These are phyloP conservation scores for Oncorhynchus clarkii DNA, from an alignment of 2,113 vertebrate species.

Conservation along the genomic window DNA sequence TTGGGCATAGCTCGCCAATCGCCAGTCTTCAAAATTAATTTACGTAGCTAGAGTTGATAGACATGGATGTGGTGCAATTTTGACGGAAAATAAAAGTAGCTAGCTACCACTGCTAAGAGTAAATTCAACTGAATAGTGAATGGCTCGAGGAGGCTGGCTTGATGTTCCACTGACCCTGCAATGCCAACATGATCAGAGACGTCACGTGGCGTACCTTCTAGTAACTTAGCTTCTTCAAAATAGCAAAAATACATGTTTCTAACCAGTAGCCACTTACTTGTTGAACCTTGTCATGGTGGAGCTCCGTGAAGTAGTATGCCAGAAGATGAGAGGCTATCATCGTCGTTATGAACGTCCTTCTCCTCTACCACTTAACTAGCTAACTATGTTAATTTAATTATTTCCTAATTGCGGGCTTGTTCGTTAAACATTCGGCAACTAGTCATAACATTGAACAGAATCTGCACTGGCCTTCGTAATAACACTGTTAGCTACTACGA, in stretches of 20 bases:
- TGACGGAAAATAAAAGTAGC: no score
- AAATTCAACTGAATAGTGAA: no score
- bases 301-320: constrained; percentile 80
- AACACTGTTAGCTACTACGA: not conserved
- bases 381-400: not conserved
- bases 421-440: not conserved
- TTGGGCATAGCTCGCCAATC: no score
- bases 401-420: not conserved
- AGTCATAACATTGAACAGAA: not conserved
- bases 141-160: no score
- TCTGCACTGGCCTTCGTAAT: not conserved
- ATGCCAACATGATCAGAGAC: not conserved
- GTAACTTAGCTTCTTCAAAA: not conserved
- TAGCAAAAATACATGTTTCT: not conserved
- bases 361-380: not conserved
- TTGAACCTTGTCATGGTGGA: constrained; percentile 80
- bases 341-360: constrained; percentile 8
- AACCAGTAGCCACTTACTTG: constrained; percentile 75
- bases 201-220: not conserved
- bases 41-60: no score
- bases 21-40: no score
- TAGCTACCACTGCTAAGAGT: no score
- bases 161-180: not conserved
- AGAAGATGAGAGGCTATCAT: constrained; percentile 85
- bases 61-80: no score